phyloP scores from a whole-genome alignment of 2,113 vertebrate species.

The Myxocyprinus asiaticus region DNA sequence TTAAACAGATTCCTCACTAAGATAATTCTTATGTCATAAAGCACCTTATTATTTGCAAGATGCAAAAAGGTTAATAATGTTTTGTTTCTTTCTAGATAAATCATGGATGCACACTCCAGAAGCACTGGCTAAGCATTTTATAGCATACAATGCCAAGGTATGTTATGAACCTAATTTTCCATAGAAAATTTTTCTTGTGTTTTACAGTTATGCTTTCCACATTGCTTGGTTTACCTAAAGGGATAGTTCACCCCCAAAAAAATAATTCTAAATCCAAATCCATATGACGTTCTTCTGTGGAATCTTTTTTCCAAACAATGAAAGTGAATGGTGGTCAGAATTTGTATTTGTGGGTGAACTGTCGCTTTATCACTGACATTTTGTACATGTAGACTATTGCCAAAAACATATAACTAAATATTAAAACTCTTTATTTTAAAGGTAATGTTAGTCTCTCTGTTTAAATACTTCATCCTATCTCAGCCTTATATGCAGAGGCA shows the following conservation, averaged over 20 bases:
- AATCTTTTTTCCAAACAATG: too few species aligned
- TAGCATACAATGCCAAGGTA: conserved; percentile 97
- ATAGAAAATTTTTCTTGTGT: neutral
- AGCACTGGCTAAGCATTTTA: conserved; percentile 96
- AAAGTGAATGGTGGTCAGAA: too few species aligned
- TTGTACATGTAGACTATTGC: neutral
- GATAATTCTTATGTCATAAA: conserved; percentile 8
- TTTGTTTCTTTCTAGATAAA: conserved; percentile 89
- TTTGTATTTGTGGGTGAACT: too few species aligned
- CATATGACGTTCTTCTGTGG: too few species aligned
- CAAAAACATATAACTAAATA: neutral
- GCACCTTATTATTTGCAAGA: neutral
- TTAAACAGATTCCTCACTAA: neutral
- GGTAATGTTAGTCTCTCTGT: too few species aligned
- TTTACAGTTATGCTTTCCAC: neutral
- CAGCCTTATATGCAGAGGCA: too few species aligned
- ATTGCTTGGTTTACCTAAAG: too few species aligned
- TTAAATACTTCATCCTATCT: too few species aligned
- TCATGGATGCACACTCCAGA: conserved; percentile 99
- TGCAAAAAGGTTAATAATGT: conserved; percentile 35
- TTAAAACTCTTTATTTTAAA: too few species aligned
- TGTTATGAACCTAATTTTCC: conserved; percentile 53
- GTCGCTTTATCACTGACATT: neutral
- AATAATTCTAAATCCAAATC: too few species aligned
- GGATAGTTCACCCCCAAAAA: too few species aligned